A percentile compares a stretch with the other conserved stretches of the same genome.
Conservation (phyloP, 2,888 invertebrate species). For the Gortyna flavago region DNA sequence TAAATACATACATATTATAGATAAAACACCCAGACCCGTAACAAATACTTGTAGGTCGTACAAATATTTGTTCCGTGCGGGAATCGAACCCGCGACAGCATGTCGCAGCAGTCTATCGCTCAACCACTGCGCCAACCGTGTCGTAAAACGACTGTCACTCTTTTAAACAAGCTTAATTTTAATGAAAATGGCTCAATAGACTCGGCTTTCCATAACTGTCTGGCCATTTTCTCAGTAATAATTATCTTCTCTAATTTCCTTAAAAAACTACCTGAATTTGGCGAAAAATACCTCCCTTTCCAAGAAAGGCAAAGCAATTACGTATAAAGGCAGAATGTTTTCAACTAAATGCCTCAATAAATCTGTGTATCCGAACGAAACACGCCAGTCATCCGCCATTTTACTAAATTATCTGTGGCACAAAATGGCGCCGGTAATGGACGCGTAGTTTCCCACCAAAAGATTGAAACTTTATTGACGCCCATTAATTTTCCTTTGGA, state of each 20-base stretch:
- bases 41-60: too few relatives aligned
- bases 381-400: slow-evolving; percentile 76
- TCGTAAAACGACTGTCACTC: neutral
- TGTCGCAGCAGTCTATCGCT: too few relatives aligned
- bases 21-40: too few relatives aligned
- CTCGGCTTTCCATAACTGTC: neutral
- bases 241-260: neutral
- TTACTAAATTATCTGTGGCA: slow-evolving; percentile 73
- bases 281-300: slow-evolving; percentile 27
- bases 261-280: slow-evolving; percentile 9
- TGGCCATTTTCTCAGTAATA: neutral
- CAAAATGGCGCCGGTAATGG: slow-evolving; percentile 70
- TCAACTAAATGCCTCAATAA: slow-evolving; percentile 65
- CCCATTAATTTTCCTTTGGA: slow-evolving; percentile 68
- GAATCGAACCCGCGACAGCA: too few relatives aligned
- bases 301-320: slow-evolving; percentile 50
- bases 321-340: slow-evolving; percentile 53
- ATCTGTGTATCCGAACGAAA: slow-evolving; percentile 67
- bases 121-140: too few relatives aligned
- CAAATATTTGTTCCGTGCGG: too few relatives aligned
- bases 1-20: too few relatives aligned
- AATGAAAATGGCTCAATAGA: neutral
- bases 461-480: slow-evolving; percentile 71
- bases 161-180: slow-evolving; percentile 1
- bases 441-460: slow-evolving; percentile 67